These are phyloP conservation scores for Oenanthe melanoleuca DNA, from an alignment of 2,113 vertebrate species.

Conservation along the genomic window DNA sequence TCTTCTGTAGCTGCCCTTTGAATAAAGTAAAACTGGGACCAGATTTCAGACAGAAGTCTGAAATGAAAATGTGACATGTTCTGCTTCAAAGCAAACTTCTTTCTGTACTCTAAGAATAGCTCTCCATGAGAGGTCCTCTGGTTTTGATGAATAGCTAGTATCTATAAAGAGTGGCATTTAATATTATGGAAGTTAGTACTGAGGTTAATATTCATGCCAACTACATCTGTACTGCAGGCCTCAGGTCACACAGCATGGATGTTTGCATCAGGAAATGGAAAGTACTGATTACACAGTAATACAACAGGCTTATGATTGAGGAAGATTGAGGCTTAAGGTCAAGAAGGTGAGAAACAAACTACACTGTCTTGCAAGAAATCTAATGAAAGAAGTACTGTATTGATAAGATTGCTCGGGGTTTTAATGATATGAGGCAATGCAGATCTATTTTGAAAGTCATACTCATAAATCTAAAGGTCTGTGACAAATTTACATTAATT, in stretches of 20 bases:
- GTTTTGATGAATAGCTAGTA: not conserved
- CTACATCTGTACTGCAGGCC: not conserved
- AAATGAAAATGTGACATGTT: not conserved
- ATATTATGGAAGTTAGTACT: not conserved
- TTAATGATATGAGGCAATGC: not conserved
- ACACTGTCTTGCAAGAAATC: not conserved
- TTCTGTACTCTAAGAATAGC: not conserved
- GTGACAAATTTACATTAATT: not conserved
- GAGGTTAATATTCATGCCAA: not conserved
- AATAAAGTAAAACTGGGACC: not conserved
- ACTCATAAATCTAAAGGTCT: not conserved
- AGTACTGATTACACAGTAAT: not conserved
- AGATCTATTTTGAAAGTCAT: not conserved
- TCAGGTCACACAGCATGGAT: not conserved
- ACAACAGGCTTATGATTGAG: not conserved
- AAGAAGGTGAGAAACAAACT: not conserved
- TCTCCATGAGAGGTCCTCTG: not conserved
- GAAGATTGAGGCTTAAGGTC: not conserved
- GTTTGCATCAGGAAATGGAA: not conserved
- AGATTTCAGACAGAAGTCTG: not conserved
- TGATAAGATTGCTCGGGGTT: not conserved
- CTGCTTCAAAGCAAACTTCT: not conserved
- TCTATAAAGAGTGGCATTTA: not conserved
- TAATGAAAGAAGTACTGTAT: not conserved
- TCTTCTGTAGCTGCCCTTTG: not conserved